phyloP scores from a whole-genome alignment of 2,113 vertebrate species.

The Anhinga anhinga region DNA sequence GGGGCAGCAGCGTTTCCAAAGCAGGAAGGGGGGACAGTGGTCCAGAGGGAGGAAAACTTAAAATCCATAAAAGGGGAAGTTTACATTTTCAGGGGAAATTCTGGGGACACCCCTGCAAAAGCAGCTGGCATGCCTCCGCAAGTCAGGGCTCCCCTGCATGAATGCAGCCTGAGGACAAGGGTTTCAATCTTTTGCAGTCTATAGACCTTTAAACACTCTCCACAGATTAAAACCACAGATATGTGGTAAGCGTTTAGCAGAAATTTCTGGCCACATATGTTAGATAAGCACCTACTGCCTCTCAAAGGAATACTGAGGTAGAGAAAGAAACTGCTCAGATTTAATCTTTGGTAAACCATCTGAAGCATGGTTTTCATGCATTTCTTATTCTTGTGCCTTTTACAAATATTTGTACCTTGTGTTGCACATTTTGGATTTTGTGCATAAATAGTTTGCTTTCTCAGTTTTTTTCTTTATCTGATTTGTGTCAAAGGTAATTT shows the following conservation, averaged over 20 bases:
- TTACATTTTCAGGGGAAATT: neutral
- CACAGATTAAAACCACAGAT: neutral
- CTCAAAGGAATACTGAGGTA: neutral
- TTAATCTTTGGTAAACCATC: neutral
- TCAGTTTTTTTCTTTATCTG: neutral
- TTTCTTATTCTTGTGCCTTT: neutral
- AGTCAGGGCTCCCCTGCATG: neutral
- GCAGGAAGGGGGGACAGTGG: neutral
- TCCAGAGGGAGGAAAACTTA: neutral
- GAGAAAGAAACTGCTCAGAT: neutral
- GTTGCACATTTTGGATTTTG: neutral
- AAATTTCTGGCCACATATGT: neutral
- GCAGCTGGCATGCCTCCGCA: neutral
- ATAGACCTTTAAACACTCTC: neutral
- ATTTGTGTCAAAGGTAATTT: neutral
- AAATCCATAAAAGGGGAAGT: neutral
- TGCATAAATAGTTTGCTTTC: neutral
- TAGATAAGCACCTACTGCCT: neutral
- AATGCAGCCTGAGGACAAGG: neutral
- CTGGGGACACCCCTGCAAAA: neutral
- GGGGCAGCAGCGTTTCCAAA: neutral
- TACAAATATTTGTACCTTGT: neutral
- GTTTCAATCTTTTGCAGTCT: neutral
- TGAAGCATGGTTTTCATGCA: neutral
- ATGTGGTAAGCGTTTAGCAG: neutral